Evolutionary conservation across 2,797 vertebrate species (phyloP), one percentile per base, ranked within the genome.

Genomic region (Poecile montanus): DNA sequence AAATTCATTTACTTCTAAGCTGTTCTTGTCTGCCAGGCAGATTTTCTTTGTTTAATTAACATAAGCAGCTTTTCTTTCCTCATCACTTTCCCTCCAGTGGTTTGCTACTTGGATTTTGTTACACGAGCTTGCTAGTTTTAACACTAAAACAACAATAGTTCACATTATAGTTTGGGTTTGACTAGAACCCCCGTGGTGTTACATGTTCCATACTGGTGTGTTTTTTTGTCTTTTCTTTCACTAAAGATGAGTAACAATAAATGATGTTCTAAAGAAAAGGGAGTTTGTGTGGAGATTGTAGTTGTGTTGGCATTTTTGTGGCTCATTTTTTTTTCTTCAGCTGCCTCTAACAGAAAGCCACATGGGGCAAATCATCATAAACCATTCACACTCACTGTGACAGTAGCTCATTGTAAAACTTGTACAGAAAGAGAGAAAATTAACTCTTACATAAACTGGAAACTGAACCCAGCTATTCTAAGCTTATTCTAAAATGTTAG

Each of bases 21-120:
- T 73, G 23, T 67, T 86, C 45, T 54, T 57, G 34, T 89, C 70
- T 80, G 54, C 26, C 25, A 85, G 50, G 45, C 57, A 80, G 62
- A 85, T 92, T 96, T 91, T 51, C 72, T 73, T 79, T 70, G 54
- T 91, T 96, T 89, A 93, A 93, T 96, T 92, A 94, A 63, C 72
- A 76, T 95, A 95, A 92, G 78, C 67, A 85, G 87, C 89, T 96
- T 96, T 94, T 89, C 50, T 88, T 74, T 77, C 77, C 63, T 47
- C 62, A 68, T 73, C 81, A 56, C 26, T 44, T 93, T 90, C 91
- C 32, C 87, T 92, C 72, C 30, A 87, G 71, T 72, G 84, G 63
- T 26, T 77, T 75, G 19, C 51, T 85, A 27, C 47, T 56, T 77
- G 78, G 50, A 48, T 87, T 93, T 90, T 83, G 38, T 88, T 80